Evolutionary conservation across 2,113 vertebrate genomes (phyloP).

Genomic region (Lepus americanus): DNA sequence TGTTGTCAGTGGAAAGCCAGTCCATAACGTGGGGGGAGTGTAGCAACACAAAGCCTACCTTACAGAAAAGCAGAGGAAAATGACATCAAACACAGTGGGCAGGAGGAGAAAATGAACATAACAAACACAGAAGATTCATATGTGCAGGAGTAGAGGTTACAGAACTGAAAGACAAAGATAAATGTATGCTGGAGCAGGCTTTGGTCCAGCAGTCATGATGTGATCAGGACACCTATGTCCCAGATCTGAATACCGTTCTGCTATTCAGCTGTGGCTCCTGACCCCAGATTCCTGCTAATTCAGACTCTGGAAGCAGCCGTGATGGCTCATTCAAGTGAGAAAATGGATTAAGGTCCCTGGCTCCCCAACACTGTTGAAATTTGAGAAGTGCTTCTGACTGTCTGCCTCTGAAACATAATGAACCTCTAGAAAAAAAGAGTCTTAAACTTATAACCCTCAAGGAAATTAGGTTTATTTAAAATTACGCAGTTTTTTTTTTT

Average conservation of each 20-base stretch:
- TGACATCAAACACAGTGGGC: not conserved
- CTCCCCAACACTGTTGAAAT: no score
- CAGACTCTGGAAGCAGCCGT: no score
- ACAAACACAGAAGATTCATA: not conserved
- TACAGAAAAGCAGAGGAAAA: slow-evolving; percentile 21
- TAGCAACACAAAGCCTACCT: not conserved
- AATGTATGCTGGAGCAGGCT: not conserved
- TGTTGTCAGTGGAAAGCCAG: not conserved
- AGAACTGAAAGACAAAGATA: not conserved
- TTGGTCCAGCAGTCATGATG: no score
- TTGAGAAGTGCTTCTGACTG: no score
- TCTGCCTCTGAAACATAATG: no score
- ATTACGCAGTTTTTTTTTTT: not conserved
- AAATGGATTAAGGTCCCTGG: no score
- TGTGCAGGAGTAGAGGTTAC: not conserved
- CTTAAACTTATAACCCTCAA: not conserved
- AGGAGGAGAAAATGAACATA: not conserved
- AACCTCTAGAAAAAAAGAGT: no score
- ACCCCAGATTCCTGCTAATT: no score
- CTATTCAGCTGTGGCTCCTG: no score
- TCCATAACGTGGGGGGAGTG: not conserved
- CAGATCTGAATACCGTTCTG: no score
- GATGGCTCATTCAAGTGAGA: no score
- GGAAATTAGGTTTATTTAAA: not conserved
- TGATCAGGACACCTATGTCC: no score